Base-by-base conservation (phyloP, 2,113 vertebrate genomes). In the Probosciger aterrimus region DNA sequence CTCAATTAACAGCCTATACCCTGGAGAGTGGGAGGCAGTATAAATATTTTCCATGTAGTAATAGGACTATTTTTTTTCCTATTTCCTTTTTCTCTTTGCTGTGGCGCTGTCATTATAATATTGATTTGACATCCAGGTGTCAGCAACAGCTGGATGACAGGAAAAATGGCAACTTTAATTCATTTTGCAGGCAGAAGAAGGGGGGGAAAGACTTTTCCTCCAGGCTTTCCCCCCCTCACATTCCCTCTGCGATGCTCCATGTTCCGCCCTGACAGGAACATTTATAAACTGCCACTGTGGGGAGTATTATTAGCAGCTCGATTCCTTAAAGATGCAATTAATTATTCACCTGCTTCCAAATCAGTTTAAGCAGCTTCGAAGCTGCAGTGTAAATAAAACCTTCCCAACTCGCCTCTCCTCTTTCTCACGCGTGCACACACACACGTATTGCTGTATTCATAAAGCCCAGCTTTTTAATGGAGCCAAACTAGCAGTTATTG, bases 331-430 rank as follows among this genome's bases (percentile, higher is more conserved):
- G 95, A 96, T 57, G 90, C 95, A 96, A 97, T 97, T 97, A 97
- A 97, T 97, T 97, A 96, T 97, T 97, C 96, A 97, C 96, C 94
- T 97, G 94, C 93, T 96, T 96, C 95, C 95, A 86, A 96, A 95
- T 96, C 91, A 95, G 91, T 95, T 96, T 92, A 96, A 95, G 91
- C 92, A 90, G 95, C 89, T 94, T 91, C 94, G 90, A 88, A 92
- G 79, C 82, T 90, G 90, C 93, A 73, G 82, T 69, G 82, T 95
- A 95, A 95, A 96, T 90, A 96, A 94, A 87, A 25, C 88, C 94
- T 93, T 84, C 88, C 93, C 77, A 57, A 69, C 88, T 95, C 9
- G 8, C 91, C 78, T 91, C 91, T 86, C 78, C 49, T n/a, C 49
- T 75, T 84, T 68, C 3, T 86, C 53, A 25, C 3, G 3, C n/a